Conservation (phyloP, 2,113 vertebrate genomes). For the Lates calcarifer region DNA sequence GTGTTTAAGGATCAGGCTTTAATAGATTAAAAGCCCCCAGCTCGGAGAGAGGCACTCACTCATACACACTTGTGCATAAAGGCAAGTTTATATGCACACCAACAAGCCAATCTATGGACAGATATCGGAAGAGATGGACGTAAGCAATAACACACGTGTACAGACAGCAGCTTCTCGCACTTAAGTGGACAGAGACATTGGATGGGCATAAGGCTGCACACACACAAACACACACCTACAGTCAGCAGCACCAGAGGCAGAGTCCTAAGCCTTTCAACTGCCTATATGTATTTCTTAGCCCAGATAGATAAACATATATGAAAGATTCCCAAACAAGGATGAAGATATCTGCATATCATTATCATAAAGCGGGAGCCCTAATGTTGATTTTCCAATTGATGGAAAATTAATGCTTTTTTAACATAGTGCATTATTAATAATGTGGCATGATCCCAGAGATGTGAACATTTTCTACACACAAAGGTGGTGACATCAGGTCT, state of each 20-base stretch:
- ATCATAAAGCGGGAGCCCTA: conserved; percentile 14
- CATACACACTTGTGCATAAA: conserved; percentile 26
- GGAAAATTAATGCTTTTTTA: conserved; percentile 64
- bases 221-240: not conserved
- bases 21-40: conserved; percentile 86
- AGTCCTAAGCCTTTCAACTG: conserved; percentile 22
- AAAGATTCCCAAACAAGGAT: not conserved
- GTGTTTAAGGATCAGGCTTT: conserved; percentile 84
- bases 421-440: conserved; percentile 69
- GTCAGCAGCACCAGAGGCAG: not conserved
- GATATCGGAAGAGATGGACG: conserved; percentile 33
- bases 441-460: conserved; percentile 29
- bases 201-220: conserved; percentile 8
- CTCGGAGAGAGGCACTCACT: conserved; percentile 65
- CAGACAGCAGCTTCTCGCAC: conserved; percentile 3
- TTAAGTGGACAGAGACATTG: conserved; percentile 28
- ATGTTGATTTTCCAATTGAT: conserved; percentile 51
- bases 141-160: conserved; percentile 26
- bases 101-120: conserved; percentile 19
- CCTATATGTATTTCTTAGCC: conserved; percentile 16
- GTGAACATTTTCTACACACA: conserved; percentile 43
- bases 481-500: conserved; percentile 40
- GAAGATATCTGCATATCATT: conserved; percentile 22
- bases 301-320: conserved; percentile 7
- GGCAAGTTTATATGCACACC: conserved; percentile 24